phyloP scores from a whole-genome alignment of 1,140 invertebrate species.

The Phenacoccus solenopsis region DNA sequence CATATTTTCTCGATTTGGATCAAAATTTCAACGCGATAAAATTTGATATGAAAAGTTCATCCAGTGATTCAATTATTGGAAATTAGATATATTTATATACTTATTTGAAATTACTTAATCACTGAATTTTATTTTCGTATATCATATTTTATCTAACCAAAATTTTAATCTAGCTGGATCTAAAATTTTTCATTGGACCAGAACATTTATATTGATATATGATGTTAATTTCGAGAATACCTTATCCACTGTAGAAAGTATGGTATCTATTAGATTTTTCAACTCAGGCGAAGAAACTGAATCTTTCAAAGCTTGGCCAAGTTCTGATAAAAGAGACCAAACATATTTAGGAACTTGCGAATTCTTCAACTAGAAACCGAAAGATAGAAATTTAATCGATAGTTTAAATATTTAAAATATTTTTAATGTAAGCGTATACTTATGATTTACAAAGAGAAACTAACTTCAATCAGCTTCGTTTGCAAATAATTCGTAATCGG shows the following conservation, averaged over 20 bases:
- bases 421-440: too few species aligned
- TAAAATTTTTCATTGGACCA: neutral
- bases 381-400: neutral
- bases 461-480: neutral
- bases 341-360: slow-evolving; percentile 20
- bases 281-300: slow-evolving; percentile 19
- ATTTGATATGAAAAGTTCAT: too few species aligned
- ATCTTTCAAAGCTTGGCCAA: slow-evolving; percentile 19
- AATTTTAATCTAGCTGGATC: too few species aligned
- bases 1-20: too few species aligned
- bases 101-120: too few species aligned
- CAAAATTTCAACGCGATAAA: too few species aligned
- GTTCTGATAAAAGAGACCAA: slow-evolving; percentile 13
- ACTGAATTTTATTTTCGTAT: too few species aligned
- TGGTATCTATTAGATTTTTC: slow-evolving; percentile 4
- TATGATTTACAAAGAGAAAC: neutral
- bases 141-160: too few species aligned
- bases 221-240: too few species aligned
- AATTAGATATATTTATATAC: too few species aligned
- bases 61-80: too few species aligned
- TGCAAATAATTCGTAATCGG: neutral
- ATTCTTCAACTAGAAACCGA: slow-evolving; percentile 18
- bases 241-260: neutral
- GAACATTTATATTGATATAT: neutral
- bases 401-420: too few species aligned